phyloP scores from a whole-genome alignment of 2,888 invertebrate species.

The Mechanitis mazaeus region DNA sequence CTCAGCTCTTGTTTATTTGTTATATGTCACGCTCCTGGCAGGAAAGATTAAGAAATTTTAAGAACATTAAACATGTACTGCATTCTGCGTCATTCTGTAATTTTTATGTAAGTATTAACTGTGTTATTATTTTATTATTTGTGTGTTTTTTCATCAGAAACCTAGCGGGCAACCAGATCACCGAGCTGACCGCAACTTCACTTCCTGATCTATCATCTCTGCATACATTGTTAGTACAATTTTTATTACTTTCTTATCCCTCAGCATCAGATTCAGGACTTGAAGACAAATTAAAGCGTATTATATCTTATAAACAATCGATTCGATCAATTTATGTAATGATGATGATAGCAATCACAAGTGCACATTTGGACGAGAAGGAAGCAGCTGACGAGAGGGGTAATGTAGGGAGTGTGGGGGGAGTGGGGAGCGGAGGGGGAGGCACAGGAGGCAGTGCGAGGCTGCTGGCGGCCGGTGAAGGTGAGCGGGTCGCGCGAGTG shows the following conservation, averaged over 20 bases:
- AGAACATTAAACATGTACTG: neutral
- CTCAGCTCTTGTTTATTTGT: neutral
- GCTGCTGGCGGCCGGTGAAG: slow-evolving; percentile 18
- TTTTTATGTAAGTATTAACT: neutral
- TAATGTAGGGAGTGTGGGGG: too few relatives aligned
- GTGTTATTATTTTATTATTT: neutral
- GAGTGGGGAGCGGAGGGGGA: neutral
- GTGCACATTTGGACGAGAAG: slow-evolving; percentile 12
- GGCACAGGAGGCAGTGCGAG: slow-evolving; percentile 7
- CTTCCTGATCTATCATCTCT: slow-evolving; percentile 84
- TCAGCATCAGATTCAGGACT: neutral
- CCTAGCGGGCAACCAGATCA: slow-evolving; percentile 85
- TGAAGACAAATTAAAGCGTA: slow-evolving; percentile 1
- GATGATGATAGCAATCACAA: slow-evolving; percentile 13
- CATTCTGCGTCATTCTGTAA: neutral
- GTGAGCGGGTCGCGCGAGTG: slow-evolving; percentile 19
- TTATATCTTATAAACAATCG: slow-evolving; percentile 4
- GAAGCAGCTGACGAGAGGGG: slow-evolving; percentile 5
- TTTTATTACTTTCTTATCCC: neutral
- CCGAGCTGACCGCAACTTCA: slow-evolving; percentile 80
- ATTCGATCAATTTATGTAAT: slow-evolving; percentile 13
- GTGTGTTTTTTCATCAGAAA: slow-evolving; percentile 72
- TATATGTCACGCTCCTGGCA: neutral
- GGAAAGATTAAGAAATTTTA: neutral
- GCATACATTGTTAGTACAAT: slow-evolving; percentile 85